These are phyloP conservation scores for Galendromus occidentalis DNA, from an alignment of 1,140 invertebrate genomes.

Conservation along the genomic window DNA sequence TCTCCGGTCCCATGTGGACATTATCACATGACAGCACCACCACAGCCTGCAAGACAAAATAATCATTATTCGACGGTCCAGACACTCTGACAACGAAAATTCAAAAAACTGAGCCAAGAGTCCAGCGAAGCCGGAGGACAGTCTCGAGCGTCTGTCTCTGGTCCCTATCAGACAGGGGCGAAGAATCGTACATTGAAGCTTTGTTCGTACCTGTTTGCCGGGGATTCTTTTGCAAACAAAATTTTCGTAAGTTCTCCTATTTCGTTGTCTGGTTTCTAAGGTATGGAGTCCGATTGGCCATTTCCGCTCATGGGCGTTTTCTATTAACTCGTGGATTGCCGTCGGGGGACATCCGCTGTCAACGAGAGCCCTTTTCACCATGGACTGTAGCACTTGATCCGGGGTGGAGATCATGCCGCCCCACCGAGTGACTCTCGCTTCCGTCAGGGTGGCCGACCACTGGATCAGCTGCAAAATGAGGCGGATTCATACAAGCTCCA, in stretches of 20 bases:
- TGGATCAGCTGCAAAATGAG: conserved; percentile 26
- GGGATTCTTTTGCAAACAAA: conserved; percentile 83
- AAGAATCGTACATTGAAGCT: too few relatives aligned
- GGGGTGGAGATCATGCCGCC: conserved; percentile 94
- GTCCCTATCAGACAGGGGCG: not conserved
- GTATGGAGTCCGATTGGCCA: conserved; percentile 83
- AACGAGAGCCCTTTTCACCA: conserved; percentile 72
- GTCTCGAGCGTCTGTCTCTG: not conserved
- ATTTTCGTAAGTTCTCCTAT: conserved; percentile 72
- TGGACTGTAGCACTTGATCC: conserved; percentile 67
- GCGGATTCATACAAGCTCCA: too few relatives aligned
- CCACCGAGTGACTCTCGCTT: conserved; percentile 78
- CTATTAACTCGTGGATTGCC: conserved; percentile 82
- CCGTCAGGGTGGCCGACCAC: conserved; percentile 62
- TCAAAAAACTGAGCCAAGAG: not conserved
- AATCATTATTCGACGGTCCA: not conserved
- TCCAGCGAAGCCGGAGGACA: not conserved
- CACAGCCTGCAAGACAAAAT: conserved; percentile 47
- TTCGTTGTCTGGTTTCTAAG: conserved; percentile 69
- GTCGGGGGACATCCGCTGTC: conserved; percentile 78
- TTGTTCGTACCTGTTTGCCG: conserved; percentile 27
- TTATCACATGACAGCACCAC: conserved; percentile 85
- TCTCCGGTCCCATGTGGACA: conserved; percentile 75
- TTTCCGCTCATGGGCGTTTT: conserved; percentile 81
- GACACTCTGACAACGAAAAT: too few relatives aligned